A percentile compares a stretch with the other conserved stretches of the same genome.
These are phyloP conservation scores for Corythoichthys intestinalis DNA, from an alignment of 2,113 vertebrate genomes.

Conservation along the genomic window DNA sequence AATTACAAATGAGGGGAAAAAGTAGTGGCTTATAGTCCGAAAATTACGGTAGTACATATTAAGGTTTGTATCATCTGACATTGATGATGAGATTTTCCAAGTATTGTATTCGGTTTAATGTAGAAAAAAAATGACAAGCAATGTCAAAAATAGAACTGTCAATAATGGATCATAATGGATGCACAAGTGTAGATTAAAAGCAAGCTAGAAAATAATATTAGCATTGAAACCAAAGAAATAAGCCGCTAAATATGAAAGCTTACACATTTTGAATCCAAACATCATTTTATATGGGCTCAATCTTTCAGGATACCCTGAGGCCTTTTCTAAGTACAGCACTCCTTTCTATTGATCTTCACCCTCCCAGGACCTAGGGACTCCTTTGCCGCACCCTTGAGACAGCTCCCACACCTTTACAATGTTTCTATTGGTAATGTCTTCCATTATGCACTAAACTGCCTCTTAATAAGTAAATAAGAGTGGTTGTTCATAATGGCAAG, in stretches of 20 bases:
- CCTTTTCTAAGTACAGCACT: slow-evolving; percentile 12
- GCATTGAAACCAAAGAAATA: neutral
- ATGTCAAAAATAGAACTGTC: slow-evolving; percentile 15
- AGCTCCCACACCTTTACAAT: slow-evolving; percentile 31
- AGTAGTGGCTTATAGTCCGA: too few relatives aligned
- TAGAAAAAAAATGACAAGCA: neutral
- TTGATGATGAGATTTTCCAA: slow-evolving; percentile 34
- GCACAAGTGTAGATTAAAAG: neutral
- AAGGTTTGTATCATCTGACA: neutral
- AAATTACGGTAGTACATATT: too few relatives aligned
- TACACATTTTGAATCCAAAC: neutral
- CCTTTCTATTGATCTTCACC: slow-evolving; percentile 16
- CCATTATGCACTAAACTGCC: slow-evolving; percentile 41
- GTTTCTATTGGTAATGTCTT: slow-evolving; percentile 45
- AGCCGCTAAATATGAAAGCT: neutral
- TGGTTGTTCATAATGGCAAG: slow-evolving; percentile 42
- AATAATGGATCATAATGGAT: neutral
- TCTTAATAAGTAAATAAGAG: slow-evolving; percentile 43
- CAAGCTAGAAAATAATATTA: neutral
- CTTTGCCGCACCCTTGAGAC: slow-evolving; percentile 44
- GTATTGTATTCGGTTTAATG: slow-evolving; percentile 7
- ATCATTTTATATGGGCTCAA: neutral
- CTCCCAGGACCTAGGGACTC: slow-evolving; percentile 36
- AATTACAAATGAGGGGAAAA: too few relatives aligned
- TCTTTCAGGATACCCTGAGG: slow-evolving; percentile 13